Base-by-base conservation (phyloP, 2,888 invertebrate genomes). In the Apodemia zela region DNA sequence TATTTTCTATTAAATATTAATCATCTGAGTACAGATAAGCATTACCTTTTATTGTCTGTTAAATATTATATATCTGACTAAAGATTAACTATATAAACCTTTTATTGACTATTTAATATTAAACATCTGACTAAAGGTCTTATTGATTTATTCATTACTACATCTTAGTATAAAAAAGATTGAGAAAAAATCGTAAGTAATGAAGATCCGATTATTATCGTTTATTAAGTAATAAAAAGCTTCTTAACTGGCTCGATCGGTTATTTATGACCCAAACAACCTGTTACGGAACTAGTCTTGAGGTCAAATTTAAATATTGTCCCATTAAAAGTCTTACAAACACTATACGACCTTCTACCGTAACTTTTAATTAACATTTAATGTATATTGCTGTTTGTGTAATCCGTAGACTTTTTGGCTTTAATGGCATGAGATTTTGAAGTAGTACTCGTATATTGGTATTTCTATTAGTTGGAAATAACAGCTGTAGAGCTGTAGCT, bases 231-330 rank as follows among this genome's bases (percentile, higher is more conserved):
- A 54, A 54, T 54, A 54, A 54, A 54, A 54, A 54, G 25, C 51
- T 54, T 18, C 25, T 54, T 54, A 54, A 54, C 51, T 25, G 6
- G 51, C 25, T 6, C 13, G 25, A 54, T 54, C 5, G 5, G 51
- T 54, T 54, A 54, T 54, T 54, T 54, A 54, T 54, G 18, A 54
- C 21, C 15, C 4, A 15, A 54, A 54, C 51, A 11, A 54, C 51
- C 51, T 54, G 51, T 54, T 54, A 15, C 51, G 18, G 51, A 54
- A 54, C 25, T 21, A 6, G 51, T 25, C 21, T 13, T 54, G 51
- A 54, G 51, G 51, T 54, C 51, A 54, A 11, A 54, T 54, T 54
- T 54, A 25, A 54, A 54, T 54, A 54, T 54, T 54, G 51, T 51
- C 51, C 51, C 25, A 51, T 51, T 51, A 51, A 51, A n/a, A 49